Evolutionary conservation across 2,113 vertebrate species (phyloP).

Genomic region (Aramus guarauna): DNA sequence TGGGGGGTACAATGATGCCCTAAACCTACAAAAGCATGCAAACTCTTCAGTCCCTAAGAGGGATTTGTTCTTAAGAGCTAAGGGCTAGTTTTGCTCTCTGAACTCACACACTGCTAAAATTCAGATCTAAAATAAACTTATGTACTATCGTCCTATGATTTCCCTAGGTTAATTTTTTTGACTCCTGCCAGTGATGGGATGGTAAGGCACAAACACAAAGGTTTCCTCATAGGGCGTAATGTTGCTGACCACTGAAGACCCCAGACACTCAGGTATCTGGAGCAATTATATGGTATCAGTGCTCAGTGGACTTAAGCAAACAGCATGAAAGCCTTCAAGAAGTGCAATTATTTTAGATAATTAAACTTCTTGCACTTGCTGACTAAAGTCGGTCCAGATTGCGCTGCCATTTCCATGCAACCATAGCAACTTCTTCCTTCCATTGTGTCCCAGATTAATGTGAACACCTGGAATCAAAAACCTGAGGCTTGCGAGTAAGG

Average conservation of each 20-base stretch:
- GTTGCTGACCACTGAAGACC: background rate
- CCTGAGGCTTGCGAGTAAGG: background rate
- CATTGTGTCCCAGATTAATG: constrained; percentile 35
- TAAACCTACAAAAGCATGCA: background rate
- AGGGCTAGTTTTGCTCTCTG: background rate
- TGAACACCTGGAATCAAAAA: constrained; percentile 31
- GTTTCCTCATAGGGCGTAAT: accelerated
- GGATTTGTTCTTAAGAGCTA: background rate
- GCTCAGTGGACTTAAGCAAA: background rate
- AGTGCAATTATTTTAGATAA: background rate
- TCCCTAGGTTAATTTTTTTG: background rate
- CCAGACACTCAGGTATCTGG: background rate
- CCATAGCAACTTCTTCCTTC: constrained; percentile 32
- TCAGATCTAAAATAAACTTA: background rate
- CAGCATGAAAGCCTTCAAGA: background rate
- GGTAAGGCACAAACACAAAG: background rate
- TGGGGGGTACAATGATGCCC: background rate
- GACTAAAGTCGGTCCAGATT: background rate
- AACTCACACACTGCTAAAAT: background rate
- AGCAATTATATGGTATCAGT: background rate
- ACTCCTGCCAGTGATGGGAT: background rate
- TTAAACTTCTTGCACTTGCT: constrained; percentile 1
- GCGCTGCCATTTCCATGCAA: background rate
- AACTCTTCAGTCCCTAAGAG: background rate
- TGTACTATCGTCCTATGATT: background rate